These are phyloP conservation scores for Acanthurus tractus DNA, from an alignment of 2,797 vertebrate species.

Conservation along the genomic window DNA sequence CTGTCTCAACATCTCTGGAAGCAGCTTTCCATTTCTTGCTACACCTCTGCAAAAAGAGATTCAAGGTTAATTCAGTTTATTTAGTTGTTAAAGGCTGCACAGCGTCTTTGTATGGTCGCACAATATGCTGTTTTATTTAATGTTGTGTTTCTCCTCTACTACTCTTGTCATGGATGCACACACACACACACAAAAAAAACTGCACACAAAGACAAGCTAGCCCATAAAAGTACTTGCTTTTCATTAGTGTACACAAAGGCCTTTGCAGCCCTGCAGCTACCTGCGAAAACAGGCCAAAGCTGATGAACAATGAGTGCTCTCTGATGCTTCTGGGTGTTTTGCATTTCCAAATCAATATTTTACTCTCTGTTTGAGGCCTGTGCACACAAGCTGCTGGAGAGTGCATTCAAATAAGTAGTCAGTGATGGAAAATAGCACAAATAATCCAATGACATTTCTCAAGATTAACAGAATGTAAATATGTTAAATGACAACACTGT, in stretches of 20 bases:
- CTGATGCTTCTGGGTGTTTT: slow-evolving; percentile 38
- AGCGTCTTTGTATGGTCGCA: slow-evolving; percentile 22
- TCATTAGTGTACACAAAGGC: slow-evolving; percentile 55
- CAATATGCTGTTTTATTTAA: slow-evolving; percentile 49
- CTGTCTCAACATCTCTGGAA: slow-evolving; percentile 44
- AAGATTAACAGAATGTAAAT: slow-evolving; percentile 1
- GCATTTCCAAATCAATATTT: slow-evolving; percentile 61
- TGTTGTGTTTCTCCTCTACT: slow-evolving; percentile 23
- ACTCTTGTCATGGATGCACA: neutral
- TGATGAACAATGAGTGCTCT: slow-evolving; percentile 48
- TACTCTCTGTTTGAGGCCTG: slow-evolving; percentile 36
- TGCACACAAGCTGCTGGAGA: slow-evolving; percentile 42
- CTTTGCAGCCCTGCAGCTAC: slow-evolving; percentile 36
- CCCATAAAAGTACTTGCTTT: slow-evolving; percentile 36
- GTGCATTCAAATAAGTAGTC: slow-evolving; percentile 44
- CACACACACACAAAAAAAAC: slow-evolving; percentile 11
- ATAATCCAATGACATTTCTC: slow-evolving; percentile 1
- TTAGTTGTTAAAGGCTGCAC: slow-evolving; percentile 41
- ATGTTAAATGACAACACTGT: neutral
- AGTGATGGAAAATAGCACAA: slow-evolving; percentile 20
- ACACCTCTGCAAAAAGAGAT: slow-evolving; percentile 51
- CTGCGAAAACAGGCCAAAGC: slow-evolving; percentile 39
- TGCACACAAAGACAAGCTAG: slow-evolving; percentile 15
- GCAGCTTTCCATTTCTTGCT: slow-evolving; percentile 62
- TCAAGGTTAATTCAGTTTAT: slow-evolving; percentile 73